phyloP scores from a whole-genome alignment of 2,888 invertebrate species.

The Drosophila multiciliata region DNA sequence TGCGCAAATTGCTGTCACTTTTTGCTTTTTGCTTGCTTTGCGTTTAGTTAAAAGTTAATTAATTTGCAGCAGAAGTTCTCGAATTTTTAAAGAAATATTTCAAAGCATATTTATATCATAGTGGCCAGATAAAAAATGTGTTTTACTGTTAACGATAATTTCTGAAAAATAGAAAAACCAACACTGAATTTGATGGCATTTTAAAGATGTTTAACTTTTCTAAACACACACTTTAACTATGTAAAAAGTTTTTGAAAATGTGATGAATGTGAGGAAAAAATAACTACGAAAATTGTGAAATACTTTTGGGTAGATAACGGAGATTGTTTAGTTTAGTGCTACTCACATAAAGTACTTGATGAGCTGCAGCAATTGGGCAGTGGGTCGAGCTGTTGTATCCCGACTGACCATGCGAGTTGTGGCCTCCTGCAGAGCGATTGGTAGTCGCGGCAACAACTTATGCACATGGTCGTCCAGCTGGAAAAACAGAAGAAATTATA shows the following conservation, averaged over 20 bases:
- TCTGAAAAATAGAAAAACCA: background rate
- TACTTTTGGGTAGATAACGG: background rate
- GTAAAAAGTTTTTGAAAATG: background rate
- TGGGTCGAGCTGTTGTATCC: slow-evolving; percentile 94
- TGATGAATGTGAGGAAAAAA: background rate
- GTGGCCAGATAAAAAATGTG: background rate
- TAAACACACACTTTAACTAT: background rate
- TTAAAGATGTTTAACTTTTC: background rate
- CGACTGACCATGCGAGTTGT: slow-evolving; percentile 92
- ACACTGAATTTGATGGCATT: background rate
- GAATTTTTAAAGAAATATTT: background rate
- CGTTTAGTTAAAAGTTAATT: slow-evolving; percentile 72
- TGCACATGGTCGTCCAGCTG: slow-evolving; percentile 94
- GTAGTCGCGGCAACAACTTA: slow-evolving; percentile 91
- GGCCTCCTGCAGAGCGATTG: slow-evolving; percentile 94
- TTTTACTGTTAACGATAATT: background rate
- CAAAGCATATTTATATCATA: background rate
- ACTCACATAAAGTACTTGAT: slow-evolving; percentile 95
- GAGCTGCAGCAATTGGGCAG: slow-evolving; percentile 94
- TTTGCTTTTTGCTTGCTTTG: slow-evolving; percentile 51
- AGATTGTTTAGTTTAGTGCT: slow-evolving; percentile 17
- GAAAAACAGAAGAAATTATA: background rate
- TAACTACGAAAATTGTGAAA: background rate
- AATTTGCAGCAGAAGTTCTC: slow-evolving; percentile 45
- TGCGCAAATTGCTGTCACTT: slow-evolving; percentile 66